Base-by-base conservation (phyloP, 2,797 vertebrate species). In the Dromococcyx pavoninus region DNA sequence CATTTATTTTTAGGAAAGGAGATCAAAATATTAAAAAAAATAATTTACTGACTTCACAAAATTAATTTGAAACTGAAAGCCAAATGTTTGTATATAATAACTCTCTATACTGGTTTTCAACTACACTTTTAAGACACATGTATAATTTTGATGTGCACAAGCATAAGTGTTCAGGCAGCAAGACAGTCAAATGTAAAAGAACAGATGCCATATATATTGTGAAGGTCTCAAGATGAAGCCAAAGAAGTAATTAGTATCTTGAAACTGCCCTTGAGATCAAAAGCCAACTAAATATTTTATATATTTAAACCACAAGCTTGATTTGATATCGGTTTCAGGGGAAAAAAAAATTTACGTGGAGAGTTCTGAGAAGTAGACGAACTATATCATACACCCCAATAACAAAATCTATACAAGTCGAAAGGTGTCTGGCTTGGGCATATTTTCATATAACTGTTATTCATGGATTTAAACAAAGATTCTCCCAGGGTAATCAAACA, bases 401-500 rank as follows among this genome's bases (percentile, higher is more conserved):
- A 95, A 90, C 51, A 75, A 96, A 95, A 69, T n/a, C 32, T 58
- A 76, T 1, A 16, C 14, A 70, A 95, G 77, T 70, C 94, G 93
- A 96, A 97, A 93, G 75, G 62, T 93, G 97, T 92, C 89, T 95
- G 91, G 57, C 90, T 97, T 92, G 87, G 69, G 71, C 58, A 76
- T 94, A 91, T 90, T 97, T 97, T 94, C 82, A 67, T 95, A 89
- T 80, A 50, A 96, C 65, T 95, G 81, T 94, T 96, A 94, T 67
- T 86, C 74, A 86, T 83, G 43, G 89, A 94, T 95, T 97, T 96
- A 96, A 96, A 96, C 61, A 91, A 94, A 95, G 87, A 95, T 92
- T 95, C 46, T 97, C 80, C 73, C 85, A 93, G 78, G 81, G 48
- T 97, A 72, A 95, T 94, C 92, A 95, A 97, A 96, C 88, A 97